phyloP scores from a whole-genome alignment of 2,888 invertebrate species.

The Drosophila nigricruria region DNA sequence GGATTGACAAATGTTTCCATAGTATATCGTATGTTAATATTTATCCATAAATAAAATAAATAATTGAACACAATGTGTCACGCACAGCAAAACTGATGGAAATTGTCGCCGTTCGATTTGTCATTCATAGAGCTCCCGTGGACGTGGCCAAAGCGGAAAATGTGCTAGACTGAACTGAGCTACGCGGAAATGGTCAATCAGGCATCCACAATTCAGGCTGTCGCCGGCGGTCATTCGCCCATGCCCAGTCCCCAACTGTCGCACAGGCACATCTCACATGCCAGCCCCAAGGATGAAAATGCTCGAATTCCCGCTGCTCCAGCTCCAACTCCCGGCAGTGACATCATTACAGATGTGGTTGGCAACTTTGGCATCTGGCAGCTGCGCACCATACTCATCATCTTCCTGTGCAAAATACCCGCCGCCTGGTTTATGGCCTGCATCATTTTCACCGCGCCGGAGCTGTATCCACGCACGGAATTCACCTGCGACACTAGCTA shows the following conservation, averaged over 20 bases:
- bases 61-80: conserved; percentile 39
- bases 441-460: conserved; percentile 86
- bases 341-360: conserved; percentile 81
- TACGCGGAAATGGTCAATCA: conserved; percentile 55
- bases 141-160: conserved; percentile 28
- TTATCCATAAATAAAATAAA: conserved; percentile 50
- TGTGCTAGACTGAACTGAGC: conserved; percentile 40
- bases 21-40: conserved; percentile 44
- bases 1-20: conserved; percentile 34
- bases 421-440: conserved; percentile 86
- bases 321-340: conserved; percentile 40
- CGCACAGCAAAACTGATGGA: conserved; percentile 43
- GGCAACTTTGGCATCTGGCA: conserved; percentile 86
- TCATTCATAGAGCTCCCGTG: conserved; percentile 34
- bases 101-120: conserved; percentile 21
- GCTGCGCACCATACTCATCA: conserved; percentile 84
- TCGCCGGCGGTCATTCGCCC: conserved; percentile 39
- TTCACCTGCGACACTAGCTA: conserved; percentile 73
- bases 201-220: conserved; percentile 42
- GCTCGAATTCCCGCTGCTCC: not conserved
- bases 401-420: conserved; percentile 86
- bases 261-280: conserved; percentile 45
- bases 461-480: conserved; percentile 78
- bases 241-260: conserved; percentile 59
- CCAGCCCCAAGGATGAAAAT: not conserved